Conservation (phyloP, 2,797 vertebrate species). For the Sandelia bainsii region DNA sequence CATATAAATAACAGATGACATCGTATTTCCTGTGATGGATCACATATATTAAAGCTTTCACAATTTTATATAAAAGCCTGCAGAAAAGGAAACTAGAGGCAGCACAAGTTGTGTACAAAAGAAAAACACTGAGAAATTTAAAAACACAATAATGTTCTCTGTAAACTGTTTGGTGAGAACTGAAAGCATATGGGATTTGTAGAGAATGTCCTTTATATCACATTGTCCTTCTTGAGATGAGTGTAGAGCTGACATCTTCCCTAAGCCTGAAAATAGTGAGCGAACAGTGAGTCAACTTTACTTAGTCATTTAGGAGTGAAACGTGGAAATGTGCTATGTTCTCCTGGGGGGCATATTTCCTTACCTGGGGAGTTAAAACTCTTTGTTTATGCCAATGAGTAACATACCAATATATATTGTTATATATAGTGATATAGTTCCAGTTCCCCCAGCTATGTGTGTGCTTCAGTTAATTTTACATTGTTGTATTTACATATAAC, state of each 20-base stretch:
- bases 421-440: no score
- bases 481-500: no score
- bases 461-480: no score
- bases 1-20: conserved; percentile 32
- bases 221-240: conserved; percentile 25
- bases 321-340: conserved; percentile 16
- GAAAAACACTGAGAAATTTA: not conserved
- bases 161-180: conserved; percentile 1
- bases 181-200: conserved; percentile 9
- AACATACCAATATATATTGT: not conserved
- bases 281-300: conserved; percentile 43
- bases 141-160: not conserved
- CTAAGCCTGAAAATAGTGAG: conserved; percentile 23
- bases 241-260: conserved; percentile 23
- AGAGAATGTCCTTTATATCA: conserved; percentile 30
- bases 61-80: not conserved
- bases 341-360: conserved; percentile 4
- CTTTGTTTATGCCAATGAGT: not conserved
- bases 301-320: conserved; percentile 28
- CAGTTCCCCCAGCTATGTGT: no score
- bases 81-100: not conserved
- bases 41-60: conserved; percentile 5
- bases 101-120: not conserved
- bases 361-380: not conserved
- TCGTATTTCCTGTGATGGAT: conserved; percentile 48